A percentile compares a stretch with the other conserved stretches of the same genome.
Evolutionary conservation across 2,888 invertebrate genomes (phyloP).

Genomic region (Leptodirus hochenwartii): DNA sequence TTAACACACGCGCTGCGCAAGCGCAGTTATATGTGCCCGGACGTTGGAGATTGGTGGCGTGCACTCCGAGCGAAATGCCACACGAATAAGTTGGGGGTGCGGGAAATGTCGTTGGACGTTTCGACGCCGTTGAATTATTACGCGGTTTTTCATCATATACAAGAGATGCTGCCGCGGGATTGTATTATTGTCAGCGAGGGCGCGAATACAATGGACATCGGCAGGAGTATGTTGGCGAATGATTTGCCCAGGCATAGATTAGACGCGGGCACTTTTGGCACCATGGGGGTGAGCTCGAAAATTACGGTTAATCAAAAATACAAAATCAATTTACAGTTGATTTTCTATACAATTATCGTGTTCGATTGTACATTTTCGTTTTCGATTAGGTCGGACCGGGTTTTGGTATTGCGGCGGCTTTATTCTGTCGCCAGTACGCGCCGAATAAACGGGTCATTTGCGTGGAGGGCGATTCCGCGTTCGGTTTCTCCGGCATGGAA

Average conservation of each 20-base stretch:
- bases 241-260: constrained; percentile 68
- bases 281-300: constrained; percentile 57
- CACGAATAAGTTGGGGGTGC: constrained; percentile 49
- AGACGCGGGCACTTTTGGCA: constrained; percentile 93
- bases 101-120: constrained; percentile 50
- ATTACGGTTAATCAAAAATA: no score
- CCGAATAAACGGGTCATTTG: constrained; percentile 76
- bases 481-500: constrained; percentile 98
- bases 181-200: constrained; percentile 91
- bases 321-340: no score
- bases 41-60: constrained; percentile 55
- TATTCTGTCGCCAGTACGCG: constrained; percentile 68
- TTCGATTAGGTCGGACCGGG: constrained; percentile 55
- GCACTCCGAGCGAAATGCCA: constrained; percentile 48
- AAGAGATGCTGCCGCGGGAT: constrained; percentile 57
- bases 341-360: no score
- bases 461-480: constrained; percentile 93
- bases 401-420: constrained; percentile 80
- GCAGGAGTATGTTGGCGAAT: constrained; percentile 74
- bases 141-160: constrained; percentile 73
- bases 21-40: constrained; percentile 33
- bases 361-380: no score
- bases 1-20: constrained; percentile 38
- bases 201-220: constrained; percentile 98
- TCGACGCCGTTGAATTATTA: constrained; percentile 82